Base-by-base conservation (phyloP, 2,797 vertebrate species). In the Onychomys leucogaster region DNA sequence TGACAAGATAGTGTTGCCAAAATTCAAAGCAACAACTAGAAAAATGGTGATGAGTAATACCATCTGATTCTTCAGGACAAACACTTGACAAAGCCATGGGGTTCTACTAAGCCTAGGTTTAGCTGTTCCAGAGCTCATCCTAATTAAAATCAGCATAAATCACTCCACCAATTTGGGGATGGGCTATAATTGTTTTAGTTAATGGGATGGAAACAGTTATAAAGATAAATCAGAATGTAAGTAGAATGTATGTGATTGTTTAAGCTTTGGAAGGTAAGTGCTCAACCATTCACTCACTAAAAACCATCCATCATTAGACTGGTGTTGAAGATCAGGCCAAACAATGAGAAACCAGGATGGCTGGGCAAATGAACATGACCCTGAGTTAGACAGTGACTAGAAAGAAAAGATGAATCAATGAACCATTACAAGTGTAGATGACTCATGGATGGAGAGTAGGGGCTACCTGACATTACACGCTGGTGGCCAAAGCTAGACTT, bases 161-260 rank as follows among this genome's bases (percentile, higher is more conserved):
- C 61, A 91, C 75, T 55, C 82, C 61, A 37, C 43, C 14, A 32
- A 63, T 89, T 82, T 86, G 57, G 71, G 55, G 8, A 27, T 80
- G 1, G 10, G 13, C 29, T 81, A 25, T 57, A 57, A 90, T 67
- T 55, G 41, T 91, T 91, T 93, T 90, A 91, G 75, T 71, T 93
- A 96, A 87, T 57, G 46, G 90, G 81, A 85, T 91, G 65, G 88
- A 93, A 97, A 73, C 52, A n/a, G 21, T 80, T 92, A 41, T 96
- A 77, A 94, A 75, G 37, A 41, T 67, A 49, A 89, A 91, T 69
- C 65, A 78, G 67, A 93, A 75, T 25, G 0, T 77, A 76, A 89
- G 19, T 25, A 71, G 84, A 76, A 46, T 16, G 4, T 7, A 67
- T n/a, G 2, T 49, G n/a, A 78, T 25, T 52, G 12, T 27, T 61